Percentiles rank a stretch among this genome's conserved stretches.
These are phyloP conservation scores for Erethizon dorsatum DNA, from an alignment of 2,797 vertebrate species.

Conservation along the genomic window DNA sequence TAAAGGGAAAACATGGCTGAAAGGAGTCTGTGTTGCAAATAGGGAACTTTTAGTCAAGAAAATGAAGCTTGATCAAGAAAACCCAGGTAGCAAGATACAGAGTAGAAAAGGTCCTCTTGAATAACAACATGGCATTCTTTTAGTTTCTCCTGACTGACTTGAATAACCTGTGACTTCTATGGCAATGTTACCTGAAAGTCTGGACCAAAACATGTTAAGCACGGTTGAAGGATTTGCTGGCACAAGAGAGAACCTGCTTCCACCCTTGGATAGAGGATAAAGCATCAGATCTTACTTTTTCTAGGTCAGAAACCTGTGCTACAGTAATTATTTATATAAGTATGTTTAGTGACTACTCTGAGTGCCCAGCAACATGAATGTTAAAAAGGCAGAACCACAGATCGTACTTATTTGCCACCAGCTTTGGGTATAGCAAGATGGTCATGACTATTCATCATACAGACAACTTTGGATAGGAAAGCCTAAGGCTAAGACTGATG, in stretches of 20 bases:
- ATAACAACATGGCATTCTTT: not conserved
- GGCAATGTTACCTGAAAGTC: not conserved
- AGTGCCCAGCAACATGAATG: not conserved
- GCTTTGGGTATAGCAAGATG: not conserved
- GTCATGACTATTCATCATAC: conserved; percentile 2
- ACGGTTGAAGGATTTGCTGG: not conserved
- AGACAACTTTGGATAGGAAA: not conserved
- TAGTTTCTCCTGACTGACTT: not conserved
- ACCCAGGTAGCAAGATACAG: not conserved
- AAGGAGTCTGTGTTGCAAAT: not conserved
- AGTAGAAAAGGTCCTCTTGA: not conserved
- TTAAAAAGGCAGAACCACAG: conserved; percentile 18
- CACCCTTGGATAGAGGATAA: not conserved
- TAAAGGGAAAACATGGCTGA: not conserved
- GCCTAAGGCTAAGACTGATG: not conserved
- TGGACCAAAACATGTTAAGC: not conserved
- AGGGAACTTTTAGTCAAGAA: not conserved
- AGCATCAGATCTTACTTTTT: not conserved
- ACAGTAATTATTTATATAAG: not conserved
- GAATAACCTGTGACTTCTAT: not conserved
- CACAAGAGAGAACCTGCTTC: not conserved
- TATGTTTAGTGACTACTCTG: not conserved
- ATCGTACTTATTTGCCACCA: not conserved
- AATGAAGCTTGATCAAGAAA: not conserved
- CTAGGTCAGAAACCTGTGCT: not conserved